A percentile compares a stretch with the other conserved stretches of the same genome.
Conservation (phyloP, 2,797 vertebrate genomes). For the Lepus oiostolus region DNA sequence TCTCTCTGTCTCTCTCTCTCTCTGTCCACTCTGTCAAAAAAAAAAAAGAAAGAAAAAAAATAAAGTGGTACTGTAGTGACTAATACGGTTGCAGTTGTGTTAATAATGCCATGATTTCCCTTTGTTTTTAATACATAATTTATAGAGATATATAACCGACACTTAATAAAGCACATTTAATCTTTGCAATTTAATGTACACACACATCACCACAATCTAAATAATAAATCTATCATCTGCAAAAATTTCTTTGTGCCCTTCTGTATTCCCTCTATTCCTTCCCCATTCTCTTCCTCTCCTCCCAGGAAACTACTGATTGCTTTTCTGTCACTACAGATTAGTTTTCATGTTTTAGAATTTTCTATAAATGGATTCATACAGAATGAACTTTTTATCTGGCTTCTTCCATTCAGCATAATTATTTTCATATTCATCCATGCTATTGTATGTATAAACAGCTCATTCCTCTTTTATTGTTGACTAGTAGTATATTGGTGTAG, state of each 20-base stretch:
- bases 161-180: conserved; percentile 24
- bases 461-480: conserved; percentile 23
- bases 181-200: background rate
- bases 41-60: no score
- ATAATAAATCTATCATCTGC: conserved; percentile 2
- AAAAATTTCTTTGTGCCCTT: background rate
- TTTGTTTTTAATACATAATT: background rate
- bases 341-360: conserved; percentile 28
- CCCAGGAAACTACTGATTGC: background rate
- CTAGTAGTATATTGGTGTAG: conserved; percentile 15
- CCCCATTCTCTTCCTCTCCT: background rate
- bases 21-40: no score
- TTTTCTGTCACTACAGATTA: background rate
- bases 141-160: background rate
- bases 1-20: no score
- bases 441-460: background rate
- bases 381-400: conserved; percentile 6
- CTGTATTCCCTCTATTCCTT: background rate
- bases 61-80: background rate
- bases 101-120: background rate
- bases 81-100: conserved; percentile 21
- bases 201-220: background rate
- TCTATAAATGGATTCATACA: background rate
- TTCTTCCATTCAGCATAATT: conserved; percentile 13
- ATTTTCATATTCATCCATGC: background rate